Conservation (phyloP, 2,797 vertebrate genomes). For the Melanotaenia parkinsoni region DNA sequence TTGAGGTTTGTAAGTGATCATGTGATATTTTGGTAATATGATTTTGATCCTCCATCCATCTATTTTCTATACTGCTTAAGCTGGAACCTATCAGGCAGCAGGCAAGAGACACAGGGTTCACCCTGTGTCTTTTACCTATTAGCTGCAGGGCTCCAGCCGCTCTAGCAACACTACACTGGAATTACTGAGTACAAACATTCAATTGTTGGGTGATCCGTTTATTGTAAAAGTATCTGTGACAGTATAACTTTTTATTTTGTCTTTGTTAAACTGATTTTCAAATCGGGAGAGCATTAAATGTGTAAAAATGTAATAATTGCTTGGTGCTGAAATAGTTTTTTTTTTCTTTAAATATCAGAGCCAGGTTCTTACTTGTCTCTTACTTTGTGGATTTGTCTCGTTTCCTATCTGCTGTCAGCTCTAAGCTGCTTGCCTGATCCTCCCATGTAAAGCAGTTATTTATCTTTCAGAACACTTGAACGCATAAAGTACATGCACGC, state of each 20-base stretch:
- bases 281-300: constrained; percentile 7
- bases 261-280: neutral
- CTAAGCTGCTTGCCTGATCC: constrained; percentile 60
- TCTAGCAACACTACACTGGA: too few relatives aligned
- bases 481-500: constrained; percentile 37
- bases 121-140: too few relatives aligned
- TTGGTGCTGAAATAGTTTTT: constrained; percentile 29
- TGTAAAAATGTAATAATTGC: constrained; percentile 37
- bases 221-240: too few relatives aligned
- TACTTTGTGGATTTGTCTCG: constrained; percentile 59
- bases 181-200: too few relatives aligned
- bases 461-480: constrained; percentile 59
- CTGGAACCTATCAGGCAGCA: too few relatives aligned
- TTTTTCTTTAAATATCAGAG: constrained; percentile 39
- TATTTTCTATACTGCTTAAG: too few relatives aligned
- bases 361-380: constrained; percentile 38
- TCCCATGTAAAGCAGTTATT: constrained; percentile 69
- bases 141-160: too few relatives aligned
- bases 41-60: too few relatives aligned
- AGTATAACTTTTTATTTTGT: neutral
- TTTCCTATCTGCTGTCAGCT: constrained; percentile 64
- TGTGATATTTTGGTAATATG: too few relatives aligned
- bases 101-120: too few relatives aligned
- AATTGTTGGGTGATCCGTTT: too few relatives aligned
- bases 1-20: constrained; percentile 1